Percentiles rank a stretch among this genome's conserved stretches.
Evolutionary conservation across 2,888 invertebrate genomes (phyloP).

Genomic region (Deilephila elpenor): DNA sequence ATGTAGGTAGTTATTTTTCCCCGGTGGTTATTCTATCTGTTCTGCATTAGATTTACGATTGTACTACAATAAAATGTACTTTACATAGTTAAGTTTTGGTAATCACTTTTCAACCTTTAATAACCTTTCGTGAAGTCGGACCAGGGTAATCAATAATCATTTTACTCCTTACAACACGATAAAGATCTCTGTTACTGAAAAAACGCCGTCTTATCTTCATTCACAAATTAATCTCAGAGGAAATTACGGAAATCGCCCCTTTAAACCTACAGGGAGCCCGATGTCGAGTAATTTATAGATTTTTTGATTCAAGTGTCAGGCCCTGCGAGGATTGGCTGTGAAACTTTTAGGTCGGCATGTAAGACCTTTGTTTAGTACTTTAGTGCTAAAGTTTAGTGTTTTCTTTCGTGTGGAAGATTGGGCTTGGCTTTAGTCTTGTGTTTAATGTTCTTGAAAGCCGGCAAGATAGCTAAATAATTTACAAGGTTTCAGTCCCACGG

Average conservation of each 20-base stretch:
- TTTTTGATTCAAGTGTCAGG: not conserved
- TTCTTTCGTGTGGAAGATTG: not conserved
- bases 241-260: constrained; percentile 39
- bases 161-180: not conserved
- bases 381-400: not conserved
- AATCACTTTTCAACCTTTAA: too few species aligned
- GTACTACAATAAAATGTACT: too few species aligned
- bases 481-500: not conserved
- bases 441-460: not conserved
- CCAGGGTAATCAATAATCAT: not conserved
- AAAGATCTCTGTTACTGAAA: not conserved
- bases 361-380: too few species aligned
- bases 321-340: not conserved
- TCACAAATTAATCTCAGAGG: constrained; percentile 31
- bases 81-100: too few species aligned
- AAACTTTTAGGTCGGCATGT: too few species aligned
- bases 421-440: not conserved
- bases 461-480: not conserved
- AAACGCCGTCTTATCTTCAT: not conserved
- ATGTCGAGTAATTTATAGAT: constrained; percentile 27
- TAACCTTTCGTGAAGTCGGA: too few species aligned
- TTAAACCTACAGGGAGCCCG: constrained; percentile 37
- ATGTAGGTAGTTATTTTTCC: too few species aligned
- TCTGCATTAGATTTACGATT: too few species aligned
- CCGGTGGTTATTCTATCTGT: too few species aligned